Evolutionary conservation across 2,113 vertebrate species (phyloP), one percentile per base, ranked within the genome.

Genomic region (Varanus salvator): DNA sequence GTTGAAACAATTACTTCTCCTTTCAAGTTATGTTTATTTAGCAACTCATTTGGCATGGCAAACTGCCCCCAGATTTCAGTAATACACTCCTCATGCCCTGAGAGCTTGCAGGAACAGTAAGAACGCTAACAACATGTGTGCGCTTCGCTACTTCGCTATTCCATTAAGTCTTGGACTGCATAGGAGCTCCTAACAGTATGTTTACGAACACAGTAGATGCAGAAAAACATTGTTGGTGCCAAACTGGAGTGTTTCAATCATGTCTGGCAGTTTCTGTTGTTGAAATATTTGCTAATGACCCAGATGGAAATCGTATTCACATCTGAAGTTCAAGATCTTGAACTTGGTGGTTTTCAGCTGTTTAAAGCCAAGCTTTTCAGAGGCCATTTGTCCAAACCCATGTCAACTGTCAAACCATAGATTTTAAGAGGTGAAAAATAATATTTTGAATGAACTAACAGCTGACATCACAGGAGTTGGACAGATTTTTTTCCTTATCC

Each of bases 21-120:
- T 92, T 93, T 95, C 57, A 94, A 88, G 88, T 83, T 92, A 29
- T 54, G n/a, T 95, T 94, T 92, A 90, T 93, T 92, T 66, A 48
- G 80, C 85, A 34, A 86, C 21, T 76, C 82, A 9, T 9, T 21
- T 60, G 69, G 4, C 86, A 87, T 57, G 85, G 84, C 82, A 93
- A 60, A 90, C 25, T 31, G 90, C 60, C 29, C 84, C 81, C 78
- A 76, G 80, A 88, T 90, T 90, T 85, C 15, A 87, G 1, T 90
- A 91, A 87, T 17, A 86, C 77, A 27, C 89, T 87, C 21, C 57
- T 90, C 72, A 80, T 94, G 87, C 29, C 76, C 80, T 23, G 31
- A 74, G 74, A 86, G 38, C 78, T 17, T 15, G 80, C 66, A 85
- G 31, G 23, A 91, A n/a, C 80, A 80, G 76, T 34, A 64, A 54